Percentiles rank a stretch among this genome's conserved stretches.
phyloP scores from a whole-genome alignment of 1,140 invertebrate species.

The Laodelphax striatellus region DNA sequence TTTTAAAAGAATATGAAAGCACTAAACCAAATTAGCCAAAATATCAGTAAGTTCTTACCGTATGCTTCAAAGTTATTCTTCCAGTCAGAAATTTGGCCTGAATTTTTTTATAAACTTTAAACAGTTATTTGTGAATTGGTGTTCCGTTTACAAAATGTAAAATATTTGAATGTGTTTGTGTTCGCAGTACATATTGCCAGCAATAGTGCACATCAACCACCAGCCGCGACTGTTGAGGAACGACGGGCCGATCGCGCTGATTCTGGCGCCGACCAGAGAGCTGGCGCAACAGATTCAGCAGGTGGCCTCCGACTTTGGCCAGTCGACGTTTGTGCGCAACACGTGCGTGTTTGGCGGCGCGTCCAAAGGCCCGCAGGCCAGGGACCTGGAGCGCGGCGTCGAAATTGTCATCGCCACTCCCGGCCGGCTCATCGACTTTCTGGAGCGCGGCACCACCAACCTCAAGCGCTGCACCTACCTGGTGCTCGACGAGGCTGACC shows the following conservation, averaged over 20 bases:
- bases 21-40: no score
- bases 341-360: conserved; percentile 87
- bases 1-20: no score
- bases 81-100: no score
- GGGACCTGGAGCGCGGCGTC: conserved; percentile 62
- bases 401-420: conserved; percentile 82
- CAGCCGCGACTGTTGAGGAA: conserved; percentile 52
- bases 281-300: conserved; percentile 75
- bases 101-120: no score
- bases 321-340: conserved; percentile 58
- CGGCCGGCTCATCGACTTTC: conserved; percentile 83
- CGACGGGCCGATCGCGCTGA: conserved; percentile 65
- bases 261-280: conserved; percentile 72
- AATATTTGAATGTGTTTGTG: conserved; percentile 80
- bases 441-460: conserved; percentile 78
- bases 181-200: conserved; percentile 44
- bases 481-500: conserved; percentile 89
- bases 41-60: no score
- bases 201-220: conserved; percentile 63
- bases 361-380: conserved; percentile 48
- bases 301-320: conserved; percentile 74
- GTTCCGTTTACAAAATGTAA: no score
- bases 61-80: no score
- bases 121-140: no score
- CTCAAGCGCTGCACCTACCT: conserved; percentile 80